Base-by-base conservation (phyloP, 1,140 invertebrate genomes). In the Lethrus apterus region DNA sequence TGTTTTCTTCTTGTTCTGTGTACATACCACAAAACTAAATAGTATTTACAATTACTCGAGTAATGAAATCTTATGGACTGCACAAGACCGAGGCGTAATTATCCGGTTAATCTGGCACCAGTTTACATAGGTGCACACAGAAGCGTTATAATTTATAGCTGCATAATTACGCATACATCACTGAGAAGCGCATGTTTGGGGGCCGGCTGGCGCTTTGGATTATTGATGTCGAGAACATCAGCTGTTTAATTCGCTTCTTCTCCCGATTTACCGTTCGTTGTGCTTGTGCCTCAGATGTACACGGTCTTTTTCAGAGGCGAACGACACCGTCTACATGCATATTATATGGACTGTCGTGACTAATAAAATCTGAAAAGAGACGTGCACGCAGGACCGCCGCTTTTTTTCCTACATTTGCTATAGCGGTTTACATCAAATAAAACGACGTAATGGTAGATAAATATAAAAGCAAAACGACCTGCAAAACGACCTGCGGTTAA, bases 161-260 rank as follows among this genome's bases (percentile, higher is more conserved):
- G 31, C 26, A 51, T 51, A 51, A 51, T 51, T 51, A 51, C 43
- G 35, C 44, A 51, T 51, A 44, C 44, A 51, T 51, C 49, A 46
- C 46, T 36, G 32, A 33, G 31, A 11, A 26, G 29, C 14, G 31
- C 21, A 44, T 17, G 48, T 43, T 29, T 32, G 29, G 13, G 23
- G 42, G 33, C 29, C 21, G 21, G 29, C 23, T 33, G 29, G 29
- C 19, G 32, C 33, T 20, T 34, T 49, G 38, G 21, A 42, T 33
- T 43, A 49, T 49, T 49, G 42, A 38, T 44, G 48, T 44, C 17
- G 41, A 46, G 44, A 34, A 46, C 44, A 46, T 46, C 44, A 46
- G 44, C 44, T 46, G 44, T 46, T 46, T 34, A 33, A 20, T 19
- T 26, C 31, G 17, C 24, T 36, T 11, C 34, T 15, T 11, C 10